Percentiles rank a stretch among this genome's conserved stretches.
Conservation (phyloP, 2,888 invertebrate species). For the Drosophila buzzatii region DNA sequence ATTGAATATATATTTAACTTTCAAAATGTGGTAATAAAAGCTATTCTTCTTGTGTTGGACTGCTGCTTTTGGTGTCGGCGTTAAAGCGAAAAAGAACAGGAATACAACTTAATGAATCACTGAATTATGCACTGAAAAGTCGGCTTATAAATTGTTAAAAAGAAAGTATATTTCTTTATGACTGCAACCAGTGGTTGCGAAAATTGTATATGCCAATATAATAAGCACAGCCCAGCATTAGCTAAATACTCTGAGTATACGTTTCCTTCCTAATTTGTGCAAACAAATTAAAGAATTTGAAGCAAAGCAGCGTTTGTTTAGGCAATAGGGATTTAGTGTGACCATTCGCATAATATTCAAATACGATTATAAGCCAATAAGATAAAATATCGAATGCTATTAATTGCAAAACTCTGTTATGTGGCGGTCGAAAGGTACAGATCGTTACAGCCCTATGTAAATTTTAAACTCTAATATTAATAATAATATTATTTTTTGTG, state of each 20-base stretch:
- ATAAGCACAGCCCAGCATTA: neutral
- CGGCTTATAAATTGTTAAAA: too few species aligned
- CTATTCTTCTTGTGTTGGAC: too few species aligned
- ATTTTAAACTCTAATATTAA: neutral
- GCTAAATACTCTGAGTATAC: neutral
- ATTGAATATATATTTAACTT: too few species aligned
- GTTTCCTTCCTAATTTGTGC: neutral
- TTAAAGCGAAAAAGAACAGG: too few species aligned
- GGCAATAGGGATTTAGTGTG: slow-evolving; percentile 40
- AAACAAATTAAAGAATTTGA: slow-evolving; percentile 39
- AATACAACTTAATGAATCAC: too few species aligned
- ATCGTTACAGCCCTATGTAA: neutral
- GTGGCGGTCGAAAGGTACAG: neutral
- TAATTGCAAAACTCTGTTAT: neutral
- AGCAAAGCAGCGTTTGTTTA: slow-evolving; percentile 51
- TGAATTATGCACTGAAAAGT: too few species aligned
- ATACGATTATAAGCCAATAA: neutral
- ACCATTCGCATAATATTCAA: slow-evolving; percentile 15
- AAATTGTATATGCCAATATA: slow-evolving; percentile 51
- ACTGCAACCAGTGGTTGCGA: neutral
- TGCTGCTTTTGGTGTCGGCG: too few species aligned
- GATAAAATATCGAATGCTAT: neutral
- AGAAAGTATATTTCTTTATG: too few species aligned
- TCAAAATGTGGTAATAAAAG: too few species aligned
- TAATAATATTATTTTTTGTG: slow-evolving; percentile 29